Base-by-base conservation (phyloP, 2,888 invertebrate genomes). In the Ochlodes sylvanus region DNA sequence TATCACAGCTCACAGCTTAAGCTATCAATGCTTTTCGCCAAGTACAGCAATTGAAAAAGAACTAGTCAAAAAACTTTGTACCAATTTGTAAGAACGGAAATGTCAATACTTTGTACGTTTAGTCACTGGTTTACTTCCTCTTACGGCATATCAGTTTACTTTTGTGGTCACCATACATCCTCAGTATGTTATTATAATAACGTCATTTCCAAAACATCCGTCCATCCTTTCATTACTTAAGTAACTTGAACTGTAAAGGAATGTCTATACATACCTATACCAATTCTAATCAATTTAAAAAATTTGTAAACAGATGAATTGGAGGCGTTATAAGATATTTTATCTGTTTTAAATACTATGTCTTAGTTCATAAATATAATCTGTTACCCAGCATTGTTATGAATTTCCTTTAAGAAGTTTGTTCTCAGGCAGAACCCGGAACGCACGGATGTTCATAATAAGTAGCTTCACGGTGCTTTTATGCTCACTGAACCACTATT, bases 341-440 rank as follows among this genome's bases (percentile, higher is more conserved):
- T 10, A 10, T 38, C 38, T 38, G 38, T 38, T 38, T 38, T 12
- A 38, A 1, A 38, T 3, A 38, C 3, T 12, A 12, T 38, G 9
- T 38, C 38, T 10, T 1, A 38, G 38, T 32, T 32, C 7, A 7
- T 32, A 32, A 38, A 10, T 10, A 38, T 38, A 9, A 9, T 38
- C 6, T 7, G 6, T 50, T 50, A 4, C 19, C 50, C 9, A 17
- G 50, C 19, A 50, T 50, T 50, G 17, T 42, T 60, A 54, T 42
- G 68, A 65, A 63, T 69, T 69, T 69, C 66, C 70, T 68, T 63
- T 60, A 62, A 63, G 62, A 44, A 58, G n/a, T 58, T 70, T 75
- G 79, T 86, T 88, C 87, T 78, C 84, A 89, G 81, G 80, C 84
- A 82, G 69, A 71, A 73, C 69, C 82, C 81, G 85, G 81, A 88